A percentile compares a stretch with the other conserved stretches of the same genome.
Evolutionary conservation across 2,797 vertebrate species (phyloP).

Genomic region (Melanotaenia pygmaea): DNA sequence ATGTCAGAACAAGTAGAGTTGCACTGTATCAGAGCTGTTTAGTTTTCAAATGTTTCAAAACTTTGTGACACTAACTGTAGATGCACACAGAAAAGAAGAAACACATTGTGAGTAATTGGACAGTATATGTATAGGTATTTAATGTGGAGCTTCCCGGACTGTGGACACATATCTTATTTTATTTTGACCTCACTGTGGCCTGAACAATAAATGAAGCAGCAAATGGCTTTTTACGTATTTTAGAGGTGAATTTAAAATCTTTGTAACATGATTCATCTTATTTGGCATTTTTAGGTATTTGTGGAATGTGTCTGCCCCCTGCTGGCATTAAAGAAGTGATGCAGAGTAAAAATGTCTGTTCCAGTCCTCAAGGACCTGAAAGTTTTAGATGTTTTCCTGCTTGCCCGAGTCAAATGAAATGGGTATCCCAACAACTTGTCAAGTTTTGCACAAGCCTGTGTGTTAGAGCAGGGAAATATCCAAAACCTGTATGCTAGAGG

Average conservation of each 20-base stretch:
- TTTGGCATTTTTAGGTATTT: constrained; percentile 1
- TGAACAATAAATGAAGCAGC: constrained; percentile 19
- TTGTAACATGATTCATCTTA: background rate
- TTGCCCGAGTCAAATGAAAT: too few species aligned
- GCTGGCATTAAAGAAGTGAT: constrained; percentile 43
- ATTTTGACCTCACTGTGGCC: constrained; percentile 4
- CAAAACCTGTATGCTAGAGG: too few species aligned
- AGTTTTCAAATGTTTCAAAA: constrained; percentile 14
- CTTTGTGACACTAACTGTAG: constrained; percentile 74
- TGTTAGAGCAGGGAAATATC: too few species aligned
- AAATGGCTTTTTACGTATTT: background rate
- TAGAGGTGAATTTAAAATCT: background rate
- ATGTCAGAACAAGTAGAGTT: constrained; percentile 21
- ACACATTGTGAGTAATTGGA: constrained; percentile 8
- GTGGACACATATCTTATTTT: background rate
- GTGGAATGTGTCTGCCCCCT: constrained; percentile 44
- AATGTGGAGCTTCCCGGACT: background rate
- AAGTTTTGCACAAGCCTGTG: too few species aligned
- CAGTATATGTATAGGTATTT: background rate
- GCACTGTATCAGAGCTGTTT: constrained; percentile 45
- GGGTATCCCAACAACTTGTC: too few species aligned
- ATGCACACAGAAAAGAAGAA: constrained; percentile 21
- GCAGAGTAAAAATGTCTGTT: background rate
- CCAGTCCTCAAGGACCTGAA: background rate
- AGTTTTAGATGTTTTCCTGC: background rate